These are phyloP conservation scores for Gymnarchus niloticus DNA, from an alignment of 2,113 vertebrate genomes.

Conservation along the genomic window DNA sequence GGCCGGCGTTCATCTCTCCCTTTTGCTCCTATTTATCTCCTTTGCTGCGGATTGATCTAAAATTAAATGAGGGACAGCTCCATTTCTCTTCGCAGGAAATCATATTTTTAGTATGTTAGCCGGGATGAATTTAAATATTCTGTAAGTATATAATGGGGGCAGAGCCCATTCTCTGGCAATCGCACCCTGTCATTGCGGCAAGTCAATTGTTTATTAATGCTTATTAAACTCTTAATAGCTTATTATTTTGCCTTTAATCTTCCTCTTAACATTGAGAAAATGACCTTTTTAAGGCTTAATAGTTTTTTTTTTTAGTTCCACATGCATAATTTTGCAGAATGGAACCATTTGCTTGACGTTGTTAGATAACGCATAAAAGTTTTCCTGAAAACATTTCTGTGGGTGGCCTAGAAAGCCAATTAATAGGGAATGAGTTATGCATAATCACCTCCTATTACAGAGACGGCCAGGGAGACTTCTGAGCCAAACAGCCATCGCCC, in stretches of 20 bases:
- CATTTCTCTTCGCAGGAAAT: not conserved
- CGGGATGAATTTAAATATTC: not conserved
- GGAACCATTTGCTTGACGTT: not conserved
- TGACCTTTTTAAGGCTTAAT: not conserved
- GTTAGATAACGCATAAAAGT: not conserved
- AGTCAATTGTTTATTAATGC: slow-evolving; percentile 5
- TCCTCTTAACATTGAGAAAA: not conserved
- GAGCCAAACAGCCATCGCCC: not conserved
- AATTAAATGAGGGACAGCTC: slow-evolving; percentile 2
- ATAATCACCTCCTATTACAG: not conserved
- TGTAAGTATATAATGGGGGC: not conserved
- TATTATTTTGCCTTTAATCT: not conserved
- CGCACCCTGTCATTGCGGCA: not conserved
- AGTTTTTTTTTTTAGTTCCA: not conserved
- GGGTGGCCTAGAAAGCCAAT: not conserved
- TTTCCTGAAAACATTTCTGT: slow-evolving; percentile 12
- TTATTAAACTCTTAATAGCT: not conserved
- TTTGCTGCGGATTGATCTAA: not conserved
- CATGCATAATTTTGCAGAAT: not conserved
- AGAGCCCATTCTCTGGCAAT: not conserved
- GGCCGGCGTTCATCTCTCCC: not conserved
- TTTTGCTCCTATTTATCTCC: not conserved
- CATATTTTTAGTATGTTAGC: not conserved
- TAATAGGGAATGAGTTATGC: not conserved
- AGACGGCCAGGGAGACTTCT: not conserved